Evolutionary conservation across 37 sponge, comb jelly and placozoan genomes (phyloP), one percentile per base, ranked within the genome.

Genomic region (Beroe forskalii): DNA sequence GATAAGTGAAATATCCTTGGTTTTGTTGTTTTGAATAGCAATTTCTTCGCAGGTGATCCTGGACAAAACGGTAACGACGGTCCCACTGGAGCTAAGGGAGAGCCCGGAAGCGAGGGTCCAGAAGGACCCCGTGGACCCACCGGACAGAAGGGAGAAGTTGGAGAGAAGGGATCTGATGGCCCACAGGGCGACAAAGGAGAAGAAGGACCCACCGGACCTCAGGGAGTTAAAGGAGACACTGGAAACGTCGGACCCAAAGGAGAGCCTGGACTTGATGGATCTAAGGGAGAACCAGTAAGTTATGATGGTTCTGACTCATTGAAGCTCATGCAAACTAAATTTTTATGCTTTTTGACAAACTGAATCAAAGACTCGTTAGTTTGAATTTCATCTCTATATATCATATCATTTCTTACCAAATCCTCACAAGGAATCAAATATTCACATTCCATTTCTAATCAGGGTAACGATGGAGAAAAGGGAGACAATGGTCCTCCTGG

Each of bases 81-180:
- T 41, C n/a, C 23, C 0, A 0, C 35, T 55, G 91, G 91, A 76
- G 35, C 62, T 32, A 31, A 17, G 1, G 91, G 76, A 22, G 61
- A 60, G 20, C 0, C 62, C 62, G 76, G 76, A 76, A 22, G 14
- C 25, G 23, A 67, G 31, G 91, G 91, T 23, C 40, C 32, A 40
- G 35, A 66, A 22, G 91, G 91, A 40, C 0, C 4, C n/a, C 20
- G n/a, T 24, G 89, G 89, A 25, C 89, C 32, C 0, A 25, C 9
- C 0, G 89, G 89, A 42, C n/a, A 38, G 40, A 43, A 44, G 19
- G 92, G 92, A 28, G 32, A n/a, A 27, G 28, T 40, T 89, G 92
- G 92, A 24, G 20, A 32, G 1, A 60, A 63, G 62, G 92, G 92
- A 92, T 64, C 37, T 14, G 72, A 32, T 36, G 72, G 72, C 32